Conservation (phyloP, 2,888 invertebrate genomes). For the Hecatera dysodea region DNA sequence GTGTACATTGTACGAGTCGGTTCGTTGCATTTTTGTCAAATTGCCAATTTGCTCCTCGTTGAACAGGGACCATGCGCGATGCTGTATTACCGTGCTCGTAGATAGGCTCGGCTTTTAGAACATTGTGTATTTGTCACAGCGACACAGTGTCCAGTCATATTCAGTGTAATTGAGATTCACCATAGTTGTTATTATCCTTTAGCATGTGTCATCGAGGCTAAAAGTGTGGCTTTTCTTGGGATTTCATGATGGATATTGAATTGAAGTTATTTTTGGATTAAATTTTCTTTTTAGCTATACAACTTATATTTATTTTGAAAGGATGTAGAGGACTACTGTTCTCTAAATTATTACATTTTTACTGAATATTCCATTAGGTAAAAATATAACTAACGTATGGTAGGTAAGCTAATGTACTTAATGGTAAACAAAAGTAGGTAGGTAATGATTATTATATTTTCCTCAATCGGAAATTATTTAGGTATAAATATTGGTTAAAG, state of each 20-base stretch:
- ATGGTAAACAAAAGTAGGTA: neutral
- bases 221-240: conserved; percentile 66
- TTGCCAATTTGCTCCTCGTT: conserved; percentile 82
- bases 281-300: neutral
- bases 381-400: neutral
- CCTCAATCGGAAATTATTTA: conserved; percentile 19
- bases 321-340: neutral
- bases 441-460: conserved; percentile 10
- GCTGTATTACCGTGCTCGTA: conserved; percentile 35
- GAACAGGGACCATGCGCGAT: conserved; percentile 63
- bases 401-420: no score
- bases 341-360: neutral
- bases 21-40: conserved; percentile 85
- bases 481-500: conserved; percentile 12
- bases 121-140: conserved; percentile 29
- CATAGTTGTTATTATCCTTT: conserved; percentile 60
- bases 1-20: conserved; percentile 70
- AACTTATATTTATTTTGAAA: no score
- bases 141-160: conserved; percentile 34
- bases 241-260: conserved; percentile 34
- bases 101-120: conserved; percentile 39
- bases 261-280: neutral
- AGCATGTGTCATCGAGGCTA: conserved; percentile 64
- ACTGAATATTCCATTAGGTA: neutral
- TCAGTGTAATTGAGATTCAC: conserved; percentile 46